These are phyloP conservation scores for Ictalurus punctatus DNA, from an alignment of 2,113 vertebrate genomes.

Conservation along the genomic window DNA sequence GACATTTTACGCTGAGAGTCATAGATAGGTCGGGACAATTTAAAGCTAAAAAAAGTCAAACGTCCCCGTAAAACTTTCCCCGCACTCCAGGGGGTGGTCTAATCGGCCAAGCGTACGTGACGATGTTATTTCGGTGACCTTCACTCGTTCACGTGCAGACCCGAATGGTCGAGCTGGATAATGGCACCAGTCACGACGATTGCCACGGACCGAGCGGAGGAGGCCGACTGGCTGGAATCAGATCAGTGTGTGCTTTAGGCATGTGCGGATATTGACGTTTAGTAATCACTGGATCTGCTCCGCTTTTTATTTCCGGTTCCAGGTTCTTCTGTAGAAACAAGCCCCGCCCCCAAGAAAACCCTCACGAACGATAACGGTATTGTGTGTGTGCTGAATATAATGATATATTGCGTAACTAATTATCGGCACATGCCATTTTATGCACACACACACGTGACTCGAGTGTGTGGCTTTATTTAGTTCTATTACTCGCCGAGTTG, in stretches of 20 bases:
- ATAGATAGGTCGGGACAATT: not conserved
- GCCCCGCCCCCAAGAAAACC: too few relatives aligned
- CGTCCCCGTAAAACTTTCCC: not conserved
- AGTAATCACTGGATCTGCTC: not conserved
- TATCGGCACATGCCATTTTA: not conserved
- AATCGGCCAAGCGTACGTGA: too few relatives aligned
- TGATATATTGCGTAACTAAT: not conserved
- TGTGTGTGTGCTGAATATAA: not conserved
- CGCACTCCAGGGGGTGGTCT: not conserved
- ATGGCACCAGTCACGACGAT: not conserved
- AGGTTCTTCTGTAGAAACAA: not conserved
- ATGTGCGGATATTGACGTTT: not conserved
- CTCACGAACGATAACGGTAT: too few relatives aligned
- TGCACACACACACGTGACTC: not conserved
- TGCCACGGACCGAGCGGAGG: not conserved
- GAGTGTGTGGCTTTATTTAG: not conserved
- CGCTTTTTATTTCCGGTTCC: not conserved
- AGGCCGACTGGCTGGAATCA: not conserved
- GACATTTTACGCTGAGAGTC: not conserved
- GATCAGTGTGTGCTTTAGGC: constrained; percentile 22
- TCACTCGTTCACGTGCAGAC: not conserved
- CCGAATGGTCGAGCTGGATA: not conserved
- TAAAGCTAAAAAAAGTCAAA: not conserved
- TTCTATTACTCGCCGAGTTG: not conserved
- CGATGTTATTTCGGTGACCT: too few relatives aligned